Conservation (phyloP, 2,888 invertebrate genomes). For the Acronicta alni region DNA sequence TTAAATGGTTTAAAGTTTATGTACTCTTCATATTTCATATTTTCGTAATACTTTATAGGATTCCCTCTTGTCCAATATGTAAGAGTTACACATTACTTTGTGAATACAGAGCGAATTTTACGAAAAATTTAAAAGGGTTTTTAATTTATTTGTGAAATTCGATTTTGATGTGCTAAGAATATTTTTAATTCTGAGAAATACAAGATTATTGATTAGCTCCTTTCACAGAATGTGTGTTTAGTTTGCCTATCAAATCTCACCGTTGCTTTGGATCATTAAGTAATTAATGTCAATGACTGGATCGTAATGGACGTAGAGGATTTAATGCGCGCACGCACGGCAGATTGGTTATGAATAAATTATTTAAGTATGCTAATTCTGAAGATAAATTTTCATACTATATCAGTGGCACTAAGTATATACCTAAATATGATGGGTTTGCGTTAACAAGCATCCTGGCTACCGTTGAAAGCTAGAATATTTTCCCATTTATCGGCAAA, state of each 20-base stretch:
- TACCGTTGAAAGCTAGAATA: conserved; percentile 6
- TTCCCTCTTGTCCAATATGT: no score
- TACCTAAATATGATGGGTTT: conserved; percentile 3
- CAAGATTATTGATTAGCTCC: neutral
- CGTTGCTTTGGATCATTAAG: conserved; percentile 1
- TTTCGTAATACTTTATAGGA: no score
- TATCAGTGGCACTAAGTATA: conserved; percentile 5
- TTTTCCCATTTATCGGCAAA: conserved; percentile 7
- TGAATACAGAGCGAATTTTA: no score
- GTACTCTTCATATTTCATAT: no score
- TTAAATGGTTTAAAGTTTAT: no score
- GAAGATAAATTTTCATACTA: conserved; percentile 1
- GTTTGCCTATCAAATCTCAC: neutral
- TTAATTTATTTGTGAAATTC: no score
- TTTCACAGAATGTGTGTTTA: neutral
- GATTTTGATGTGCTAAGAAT: no score
- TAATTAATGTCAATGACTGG: conserved; percentile 9
- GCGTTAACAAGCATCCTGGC: neutral
- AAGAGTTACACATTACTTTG: no score
- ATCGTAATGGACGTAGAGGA: conserved; percentile 10
- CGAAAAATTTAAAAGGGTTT: no score
- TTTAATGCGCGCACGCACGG: neutral
- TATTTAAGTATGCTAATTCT: conserved; percentile 6
- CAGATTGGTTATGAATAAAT: neutral
- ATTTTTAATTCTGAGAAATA: no score